A percentile compares a stretch with the other conserved stretches of the same genome.
phyloP scores from a whole-genome alignment of 2,113 vertebrate genomes.

The rat (Rattus norvegicus) region GRCr8 NC_086034.1:43811501-43812000 shows the following conservation, averaged over 20 bases:
- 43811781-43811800: neutral
- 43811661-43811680: conserved; percentile 10
- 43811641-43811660: conserved; percentile 13
- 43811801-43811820: neutral
- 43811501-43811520: conserved; percentile 50
- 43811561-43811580: conserved; percentile 66
- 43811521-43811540: conserved; percentile 57
- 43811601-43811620: neutral
- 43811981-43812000: neutral
- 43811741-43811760: conserved; percentile 16
- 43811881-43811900: neutral
- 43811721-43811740: conserved; percentile 36
- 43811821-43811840: neutral
- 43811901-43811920: conserved; percentile 22
- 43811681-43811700: neutral
- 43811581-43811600: neutral
- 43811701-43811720: conserved; percentile 15
- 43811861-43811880: neutral
- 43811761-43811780: neutral
- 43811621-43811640: conserved; percentile 13
- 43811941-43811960: neutral
- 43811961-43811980: neutral
- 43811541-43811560: conserved; percentile 76
- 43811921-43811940: neutral
- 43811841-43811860: neutral